Percentiles rank a stretch among this genome's conserved stretches.
These are phyloP conservation scores for Spisula solida DNA, from an alignment of 2,888 invertebrate genomes.

Conservation along the genomic window DNA sequence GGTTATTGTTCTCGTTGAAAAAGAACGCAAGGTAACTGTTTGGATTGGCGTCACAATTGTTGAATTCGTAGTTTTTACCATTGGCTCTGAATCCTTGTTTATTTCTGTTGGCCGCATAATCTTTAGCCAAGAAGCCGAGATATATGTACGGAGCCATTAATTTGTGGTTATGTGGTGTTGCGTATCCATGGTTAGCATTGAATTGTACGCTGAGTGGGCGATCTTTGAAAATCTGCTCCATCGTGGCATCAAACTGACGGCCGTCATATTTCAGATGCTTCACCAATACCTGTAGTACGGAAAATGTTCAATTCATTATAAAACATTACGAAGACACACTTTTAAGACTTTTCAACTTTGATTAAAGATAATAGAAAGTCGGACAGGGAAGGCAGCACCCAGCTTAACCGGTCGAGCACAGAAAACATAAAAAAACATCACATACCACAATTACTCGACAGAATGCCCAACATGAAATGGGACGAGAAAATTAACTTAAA, in stretches of 20 bases:
- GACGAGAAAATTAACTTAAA: too few relatives aligned
- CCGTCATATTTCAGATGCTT: background rate
- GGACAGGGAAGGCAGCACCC: too few relatives aligned
- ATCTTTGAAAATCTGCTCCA: background rate
- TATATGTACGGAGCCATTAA: background rate
- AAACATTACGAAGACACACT: too few relatives aligned
- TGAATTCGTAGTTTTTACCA: background rate
- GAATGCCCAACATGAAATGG: too few relatives aligned
- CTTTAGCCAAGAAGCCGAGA: background rate
- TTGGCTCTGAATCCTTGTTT: background rate
- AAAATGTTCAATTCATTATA: too few relatives aligned
- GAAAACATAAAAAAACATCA: too few relatives aligned
- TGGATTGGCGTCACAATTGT: constrained; percentile 8
- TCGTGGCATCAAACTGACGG: background rate
- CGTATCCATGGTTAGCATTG: background rate
- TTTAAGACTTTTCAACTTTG: too few relatives aligned
- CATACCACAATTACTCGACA: too few relatives aligned
- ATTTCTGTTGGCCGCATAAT: background rate
- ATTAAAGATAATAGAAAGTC: too few relatives aligned
- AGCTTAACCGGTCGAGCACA: too few relatives aligned
- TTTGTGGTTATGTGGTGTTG: background rate
- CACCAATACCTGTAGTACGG: background rate
- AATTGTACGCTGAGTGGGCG: background rate
- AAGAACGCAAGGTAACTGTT: constrained; percentile 10
- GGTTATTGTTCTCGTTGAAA: background rate